Evolutionary conservation across 2,113 vertebrate genomes (phyloP).

Genomic region (Oncorhynchus gorbuscha): DNA sequence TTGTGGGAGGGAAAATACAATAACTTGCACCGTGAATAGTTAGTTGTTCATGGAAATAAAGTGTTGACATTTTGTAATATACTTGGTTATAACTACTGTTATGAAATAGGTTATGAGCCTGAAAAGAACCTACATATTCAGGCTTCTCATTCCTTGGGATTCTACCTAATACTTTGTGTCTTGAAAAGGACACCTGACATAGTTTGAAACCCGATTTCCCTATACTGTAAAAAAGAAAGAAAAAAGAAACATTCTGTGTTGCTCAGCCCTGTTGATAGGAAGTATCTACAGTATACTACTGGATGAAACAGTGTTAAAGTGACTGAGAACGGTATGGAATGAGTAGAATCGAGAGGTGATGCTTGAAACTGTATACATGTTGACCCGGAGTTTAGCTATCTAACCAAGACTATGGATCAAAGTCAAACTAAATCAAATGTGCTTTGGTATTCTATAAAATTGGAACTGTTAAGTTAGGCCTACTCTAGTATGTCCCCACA

Average conservation of each 20-base stretch:
- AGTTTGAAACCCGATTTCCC: neutral
- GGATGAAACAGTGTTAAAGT: constrained; percentile 54
- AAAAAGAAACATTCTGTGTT: neutral
- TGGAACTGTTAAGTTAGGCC: neutral
- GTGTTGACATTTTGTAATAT: neutral
- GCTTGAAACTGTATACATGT: neutral
- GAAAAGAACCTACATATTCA: neutral
- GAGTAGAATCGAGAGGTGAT: neutral
- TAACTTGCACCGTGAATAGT: neutral
- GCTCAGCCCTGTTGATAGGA: constrained; percentile 45
- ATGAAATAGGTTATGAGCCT: neutral
- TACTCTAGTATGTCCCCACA: neutral
- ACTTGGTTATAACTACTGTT: neutral
- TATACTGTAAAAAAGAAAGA: neutral
- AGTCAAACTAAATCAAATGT: neutral
- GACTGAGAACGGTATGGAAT: constrained; percentile 3
- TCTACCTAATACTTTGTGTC: neutral
- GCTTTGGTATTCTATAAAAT: neutral
- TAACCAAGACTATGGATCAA: neutral
- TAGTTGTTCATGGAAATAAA: neutral
- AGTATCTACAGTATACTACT: constrained; percentile 13
- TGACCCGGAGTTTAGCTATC: neutral
- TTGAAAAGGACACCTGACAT: neutral
- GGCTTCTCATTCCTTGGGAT: neutral
- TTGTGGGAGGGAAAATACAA: neutral